Evolutionary conservation across 2,113 vertebrate genomes (phyloP), one percentile per base, ranked within the genome.

Genomic region (Apeltes quadracus): DNA sequence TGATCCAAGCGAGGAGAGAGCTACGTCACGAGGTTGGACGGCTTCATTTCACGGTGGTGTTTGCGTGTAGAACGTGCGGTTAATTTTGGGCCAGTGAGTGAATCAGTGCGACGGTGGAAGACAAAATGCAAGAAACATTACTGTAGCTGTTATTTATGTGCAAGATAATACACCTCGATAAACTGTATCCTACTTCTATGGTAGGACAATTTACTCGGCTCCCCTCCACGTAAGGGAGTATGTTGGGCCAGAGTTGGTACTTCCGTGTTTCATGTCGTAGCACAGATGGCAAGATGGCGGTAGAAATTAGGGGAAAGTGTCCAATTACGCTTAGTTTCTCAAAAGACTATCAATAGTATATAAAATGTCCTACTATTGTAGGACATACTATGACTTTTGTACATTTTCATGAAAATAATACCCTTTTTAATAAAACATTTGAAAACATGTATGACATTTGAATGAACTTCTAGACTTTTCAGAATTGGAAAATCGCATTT

Each of bases 11-110:
- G 68, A 76, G 80, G 73, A 29, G 63, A 90, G 90, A 91, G 88
- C 20, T 90, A 85, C 91, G 92, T 93, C 91, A 93, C 54, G 13
- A 9, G 25, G 22, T 10, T 43, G 81, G 85, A 67, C 62, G n/a
- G 18, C 7, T 69, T 58, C 59, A 75, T 68, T 59, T 41, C 6
- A 16, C 1, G n/a, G 38, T 2, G 59, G 59, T 3, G 2, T 8
- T 13, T 29, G 1, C 15, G 3, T 14, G 3, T 2, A 2, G 1
- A 22, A 2, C n/a, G 7, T 25, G 18, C 73, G 1, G 0, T 27
- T 44, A 18, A 63, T 20, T 23, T n/a, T 2, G n/a, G 2, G 0
- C 1, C 13, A 44, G 1, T 61, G 15, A 43, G 16, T 9, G 0
- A 12, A 3, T 29, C 1, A 27, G 1, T 25, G 43, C 39, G 14